Percentiles rank a stretch among this genome's conserved stretches.
phyloP scores from a whole-genome alignment of 1,140 invertebrate genomes.

The Goniozus legneri region DNA sequence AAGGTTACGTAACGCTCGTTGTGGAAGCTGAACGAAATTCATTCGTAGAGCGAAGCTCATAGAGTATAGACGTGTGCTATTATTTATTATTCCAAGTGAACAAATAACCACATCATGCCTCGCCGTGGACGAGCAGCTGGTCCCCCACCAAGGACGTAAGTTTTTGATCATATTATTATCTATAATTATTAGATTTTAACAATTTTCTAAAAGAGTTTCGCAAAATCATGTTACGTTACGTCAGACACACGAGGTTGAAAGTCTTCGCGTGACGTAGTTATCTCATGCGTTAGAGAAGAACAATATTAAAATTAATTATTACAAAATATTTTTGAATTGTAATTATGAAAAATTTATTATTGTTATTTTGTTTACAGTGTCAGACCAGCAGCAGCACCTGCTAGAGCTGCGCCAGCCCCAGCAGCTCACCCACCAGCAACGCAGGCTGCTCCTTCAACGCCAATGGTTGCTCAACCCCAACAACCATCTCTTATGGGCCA shows the following conservation, averaged over 20 bases:
- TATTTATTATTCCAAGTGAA: not conserved
- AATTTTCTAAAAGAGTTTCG: not conserved
- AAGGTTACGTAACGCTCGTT: constrained; percentile 8
- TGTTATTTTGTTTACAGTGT: constrained; percentile 28
- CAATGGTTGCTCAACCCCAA: constrained; percentile 61
- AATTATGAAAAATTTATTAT: not conserved
- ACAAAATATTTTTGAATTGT: not conserved
- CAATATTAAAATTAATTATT: not conserved
- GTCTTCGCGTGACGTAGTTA: constrained; percentile 6
- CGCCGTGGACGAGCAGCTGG: constrained; percentile 70
- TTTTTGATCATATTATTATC: constrained; percentile 18
- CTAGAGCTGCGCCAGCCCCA: constrained; percentile 45
- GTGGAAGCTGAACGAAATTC: constrained; percentile 5
- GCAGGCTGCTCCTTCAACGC: constrained; percentile 41
- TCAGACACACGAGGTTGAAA: constrained; percentile 17
- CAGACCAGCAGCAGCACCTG: constrained; percentile 38
- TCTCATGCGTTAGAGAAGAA: constrained; percentile 5
- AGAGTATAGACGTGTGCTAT: not conserved
- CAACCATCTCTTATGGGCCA: constrained; percentile 71
- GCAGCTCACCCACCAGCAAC: constrained; percentile 52
- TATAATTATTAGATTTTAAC: not conserved
- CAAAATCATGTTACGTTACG: constrained; percentile 15
- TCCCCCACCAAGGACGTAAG: constrained; percentile 61
- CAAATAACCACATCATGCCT: constrained; percentile 59
- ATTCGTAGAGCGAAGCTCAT: not conserved